Conservation (phyloP, 2,888 invertebrate genomes). For the Plagodis pulveraria region DNA sequence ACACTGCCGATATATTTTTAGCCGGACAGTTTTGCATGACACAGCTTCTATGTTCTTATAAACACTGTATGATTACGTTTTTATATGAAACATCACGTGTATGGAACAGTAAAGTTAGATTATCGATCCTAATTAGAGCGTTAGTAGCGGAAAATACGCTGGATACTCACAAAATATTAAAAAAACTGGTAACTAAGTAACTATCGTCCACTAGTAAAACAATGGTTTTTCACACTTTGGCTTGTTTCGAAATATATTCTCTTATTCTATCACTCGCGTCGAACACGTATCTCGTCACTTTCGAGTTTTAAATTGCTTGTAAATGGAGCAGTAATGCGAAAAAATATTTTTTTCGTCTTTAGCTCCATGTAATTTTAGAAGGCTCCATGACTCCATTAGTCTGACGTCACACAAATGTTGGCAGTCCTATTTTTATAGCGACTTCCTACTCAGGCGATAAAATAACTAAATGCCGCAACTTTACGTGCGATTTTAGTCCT, state of each 20-base stretch:
- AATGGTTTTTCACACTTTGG: conserved; percentile 39
- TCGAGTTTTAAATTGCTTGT: conserved; percentile 53
- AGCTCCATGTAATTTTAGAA: conserved; percentile 81
- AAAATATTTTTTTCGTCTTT: conserved; percentile 63
- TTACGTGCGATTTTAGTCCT: conserved; percentile 57
- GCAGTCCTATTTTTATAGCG: conserved; percentile 82
- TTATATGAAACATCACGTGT: conserved; percentile 57
- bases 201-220: conserved; percentile 53
- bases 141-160: conserved; percentile 54
- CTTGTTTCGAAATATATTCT: conserved; percentile 36
- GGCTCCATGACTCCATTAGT: conserved; percentile 72
- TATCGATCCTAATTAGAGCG: conserved; percentile 63
- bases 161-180: conserved; percentile 74
- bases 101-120: conserved; percentile 47
- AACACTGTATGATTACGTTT: conserved; percentile 58
- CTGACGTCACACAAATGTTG: conserved; percentile 83
- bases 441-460: conserved; percentile 73
- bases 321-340: conserved; percentile 64
- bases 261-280: conserved; percentile 60
- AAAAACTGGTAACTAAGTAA: conserved; percentile 66
- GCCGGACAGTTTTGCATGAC: conserved; percentile 68
- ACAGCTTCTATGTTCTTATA: conserved; percentile 52
- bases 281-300: conserved; percentile 64
- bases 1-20: conserved; percentile 75
- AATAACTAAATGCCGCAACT: conserved; percentile 60